Evolutionary conservation across 53 echinoderm and acorn worm species (phyloP), one percentile per base, ranked within the genome.

Genomic region (Antedon mediterranea): DNA sequence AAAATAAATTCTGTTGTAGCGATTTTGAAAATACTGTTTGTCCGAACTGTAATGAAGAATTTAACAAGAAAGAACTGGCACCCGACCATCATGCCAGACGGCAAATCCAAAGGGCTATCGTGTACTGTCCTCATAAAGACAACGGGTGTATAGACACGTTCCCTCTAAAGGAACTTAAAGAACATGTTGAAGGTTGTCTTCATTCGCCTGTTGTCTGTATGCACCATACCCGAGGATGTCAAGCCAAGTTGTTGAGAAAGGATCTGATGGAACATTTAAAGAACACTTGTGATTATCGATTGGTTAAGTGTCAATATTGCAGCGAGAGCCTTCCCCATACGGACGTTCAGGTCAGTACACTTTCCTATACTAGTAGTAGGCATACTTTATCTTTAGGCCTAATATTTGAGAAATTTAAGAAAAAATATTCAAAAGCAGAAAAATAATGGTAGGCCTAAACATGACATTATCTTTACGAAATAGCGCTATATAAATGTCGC

Each of bases 301-400:
- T 78, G 81, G 71, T 83, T 34, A 11, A 37, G 6, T 93, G 93
- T 72, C 9, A 87, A 31, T 83, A 81, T 43, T 93, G 93, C 34
- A 34, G 77, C 28, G 32, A 72, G 13, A 71, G 71, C 34, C 78
- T 85, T 42, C 27, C 74, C 29, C 34, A 72, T 6, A 43, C 43
- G n/a, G 80, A 93, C 18, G 73, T 84, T 30, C 71, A 87, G 85
- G 93, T 93, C 82, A 83, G 81, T 78, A 3, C 20, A 57, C 37
- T 6, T 37, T 37, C 4, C 11, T 37, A n/a, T n/a, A n/a, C n/a
- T n/a, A n/a, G n/a, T n/a, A n/a, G n/a, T n/a, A n/a, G n/a, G n/a
- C n/a, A n/a, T n/a, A n/a, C n/a, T n/a, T n/a, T n/a, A n/a, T n/a
- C n/a, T n/a, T n/a, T n/a, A n/a, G n/a, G n/a, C n/a, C n/a, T n/a